Evolutionary conservation across 2,888 invertebrate species (phyloP), one percentile per base, ranked within the genome.

Genomic region (Electrophaes corylata): DNA sequence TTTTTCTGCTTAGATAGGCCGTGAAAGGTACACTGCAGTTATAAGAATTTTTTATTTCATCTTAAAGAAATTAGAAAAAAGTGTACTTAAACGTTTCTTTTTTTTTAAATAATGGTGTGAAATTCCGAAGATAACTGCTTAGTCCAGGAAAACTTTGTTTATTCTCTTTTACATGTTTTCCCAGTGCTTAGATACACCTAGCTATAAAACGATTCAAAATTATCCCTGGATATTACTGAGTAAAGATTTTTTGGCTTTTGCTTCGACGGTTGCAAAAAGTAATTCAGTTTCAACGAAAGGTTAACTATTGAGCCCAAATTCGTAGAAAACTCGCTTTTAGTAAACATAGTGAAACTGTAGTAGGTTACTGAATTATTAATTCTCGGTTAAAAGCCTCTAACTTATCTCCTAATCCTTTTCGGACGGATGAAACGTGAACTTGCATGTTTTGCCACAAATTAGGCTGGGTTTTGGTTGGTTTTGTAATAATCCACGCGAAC

Each of bases 301-400:
- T 47, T 37, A 37, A 35, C 33, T 20, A 46, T 33, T 12, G 35
- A 12, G 12, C 14, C 10, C 2, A 33, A 48, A 39, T 20, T 39
- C 5, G 5, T 2, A 12, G 29, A 45, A 18, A 12, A 3, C 26
- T 55, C 48, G 51, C 49, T 59, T 62, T 57, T 56, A 60, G 57
- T 60, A 57, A 62, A 57, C 62, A 45, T 51, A 60, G 50, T 49
- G 52, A n/a, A 14, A 14, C 31, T 31, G 41, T 52, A 51, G 51
- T 37, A 58, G 62, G 49, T 62, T 59, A 57, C 53, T 62, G 57
- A 66, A 64, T 62, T 62, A 64, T 62, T 62, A 66, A 62, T 54
- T 57, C 49, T 45, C 47, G 37, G 65, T 57, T 58, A 58, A 62
- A 62, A 62, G 56, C 52, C 56, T 52, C 48, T 4, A 56, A 66